Percentiles rank a stretch among this genome's conserved stretches.
phyloP scores from a whole-genome alignment of 2,113 vertebrate species.

The Rhinolophus sinicus region DNA sequence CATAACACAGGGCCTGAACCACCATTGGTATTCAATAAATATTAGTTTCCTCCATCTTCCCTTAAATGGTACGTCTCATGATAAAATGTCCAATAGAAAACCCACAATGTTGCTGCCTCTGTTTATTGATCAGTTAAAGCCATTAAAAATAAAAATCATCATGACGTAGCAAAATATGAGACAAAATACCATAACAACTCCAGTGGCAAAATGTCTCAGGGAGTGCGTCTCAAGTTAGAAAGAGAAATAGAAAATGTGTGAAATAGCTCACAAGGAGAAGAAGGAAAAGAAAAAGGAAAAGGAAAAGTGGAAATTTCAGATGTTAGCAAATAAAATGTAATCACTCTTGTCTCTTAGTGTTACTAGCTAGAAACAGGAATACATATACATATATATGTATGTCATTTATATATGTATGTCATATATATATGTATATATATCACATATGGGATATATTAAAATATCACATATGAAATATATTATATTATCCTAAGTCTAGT shows the following conservation, averaged over 20 bases:
- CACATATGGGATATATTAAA: not conserved
- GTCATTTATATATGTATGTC: not conserved
- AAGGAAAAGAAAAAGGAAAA: not conserved
- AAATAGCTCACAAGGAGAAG: not conserved
- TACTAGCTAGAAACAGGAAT: not conserved
- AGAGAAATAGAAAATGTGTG: not conserved
- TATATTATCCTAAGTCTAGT: not conserved
- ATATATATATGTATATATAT: not conserved
- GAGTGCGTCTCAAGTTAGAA: not conserved
- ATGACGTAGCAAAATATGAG: slow-evolving; percentile 27
- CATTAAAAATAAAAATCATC: slow-evolving; percentile 21
- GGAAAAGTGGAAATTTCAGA: not conserved
- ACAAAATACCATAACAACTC: not conserved
- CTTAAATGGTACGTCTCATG: not conserved
- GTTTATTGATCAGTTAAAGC: not conserved
- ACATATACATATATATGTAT: not conserved
- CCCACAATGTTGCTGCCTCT: not conserved
- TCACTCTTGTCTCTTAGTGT: not conserved
- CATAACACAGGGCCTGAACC: not conserved
- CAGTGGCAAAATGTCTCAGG: not conserved
- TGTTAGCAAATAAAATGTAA: not conserved
- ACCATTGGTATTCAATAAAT: not conserved
- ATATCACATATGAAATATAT: not conserved
- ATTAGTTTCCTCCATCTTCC: not conserved
- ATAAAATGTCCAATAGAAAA: not conserved